Base-by-base conservation (phyloP, 2,888 invertebrate genomes). In the Platycheirus albimanus region DNA sequence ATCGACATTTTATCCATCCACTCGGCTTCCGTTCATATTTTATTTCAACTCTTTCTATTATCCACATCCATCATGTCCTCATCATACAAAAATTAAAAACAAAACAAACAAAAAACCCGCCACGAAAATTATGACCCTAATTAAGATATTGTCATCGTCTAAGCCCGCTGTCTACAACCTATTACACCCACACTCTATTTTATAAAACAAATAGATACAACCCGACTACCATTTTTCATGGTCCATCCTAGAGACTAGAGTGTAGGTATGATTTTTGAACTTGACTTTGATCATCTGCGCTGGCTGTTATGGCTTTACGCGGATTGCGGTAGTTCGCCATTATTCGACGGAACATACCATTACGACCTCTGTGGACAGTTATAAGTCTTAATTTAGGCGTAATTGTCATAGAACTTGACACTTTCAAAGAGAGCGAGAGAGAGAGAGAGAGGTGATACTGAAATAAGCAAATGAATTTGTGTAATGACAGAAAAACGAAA, bases 211-310 rank as follows among this genome's bases (percentile, higher is more conserved):
- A 43, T 17, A 30, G 10, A 47, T 3, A 20, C 30, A 63, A 30
- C 7, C 19, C 54, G 3, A 13, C 2, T 1, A 58, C 24, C 41
- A 13, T 10, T 58, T 58, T 58, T 70, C 66, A 61, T 24, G 67
- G 54, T 64, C 51, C 52, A 67, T 77, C 76, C 71, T 49, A 43
- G 36, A 38, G n/a, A n/a, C n/a, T 24, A 3, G 24, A 24, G 30
- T 33, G 66, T 54, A 11, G n/a, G n/a, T n/a, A 52, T 45, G 56
- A 58, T 43, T 47, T 81, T 67, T 77, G 81, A 83, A 83, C 81
- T 83, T 83, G 81, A 83, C 81, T 83, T 83, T 83, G 77, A 83
- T 83, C 81, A 61, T 67, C 43, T 47, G 49, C 61, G 54, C 19
- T 36, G 11, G 75, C 69, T 54, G 52, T 17, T 70, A 58, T 24